Evolutionary conservation across 2,113 vertebrate genomes (phyloP).

Genomic region (Paraplagusia blochii): DNA sequence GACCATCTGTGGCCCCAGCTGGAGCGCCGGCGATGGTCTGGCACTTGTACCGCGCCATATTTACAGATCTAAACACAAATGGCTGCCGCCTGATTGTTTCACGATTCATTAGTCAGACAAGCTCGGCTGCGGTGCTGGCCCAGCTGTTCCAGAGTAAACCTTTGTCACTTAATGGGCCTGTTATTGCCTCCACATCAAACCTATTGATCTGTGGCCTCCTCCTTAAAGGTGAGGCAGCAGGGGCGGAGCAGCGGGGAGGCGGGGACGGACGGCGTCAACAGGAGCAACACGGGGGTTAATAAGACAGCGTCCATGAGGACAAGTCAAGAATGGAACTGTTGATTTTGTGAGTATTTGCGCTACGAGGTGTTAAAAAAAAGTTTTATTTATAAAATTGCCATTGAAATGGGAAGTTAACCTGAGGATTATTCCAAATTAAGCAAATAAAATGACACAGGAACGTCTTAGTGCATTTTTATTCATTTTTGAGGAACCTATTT

Average conservation of each 20-base stretch:
- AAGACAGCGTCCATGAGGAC: conserved; percentile 24
- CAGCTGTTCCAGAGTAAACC: conserved; percentile 99
- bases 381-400: too few species aligned
- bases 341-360: too few species aligned
- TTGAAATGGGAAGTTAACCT: too few species aligned
- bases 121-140: conserved; percentile 96
- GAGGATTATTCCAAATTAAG: too few species aligned
- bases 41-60: conserved; percentile 99
- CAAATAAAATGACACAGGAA: too few species aligned
- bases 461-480: too few species aligned
- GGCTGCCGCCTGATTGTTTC: conserved; percentile 99
- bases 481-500: too few species aligned
- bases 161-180: conserved; percentile 99
- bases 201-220: conserved; percentile 97
- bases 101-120: conserved; percentile 99
- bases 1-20: conserved; percentile 99
- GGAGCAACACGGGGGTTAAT: conserved; percentile 22
- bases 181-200: conserved; percentile 98
- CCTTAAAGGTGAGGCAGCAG: conserved; percentile 83
- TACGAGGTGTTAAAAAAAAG: too few species aligned
- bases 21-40: conserved; percentile 99
- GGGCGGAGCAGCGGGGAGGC: conserved; percentile 32
- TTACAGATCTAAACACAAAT: conserved; percentile 99
- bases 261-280: conserved; percentile 14
- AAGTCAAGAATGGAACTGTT: not conserved